Conservation (phyloP, 2,113 vertebrate species). For the Calidris pygmaea region DNA sequence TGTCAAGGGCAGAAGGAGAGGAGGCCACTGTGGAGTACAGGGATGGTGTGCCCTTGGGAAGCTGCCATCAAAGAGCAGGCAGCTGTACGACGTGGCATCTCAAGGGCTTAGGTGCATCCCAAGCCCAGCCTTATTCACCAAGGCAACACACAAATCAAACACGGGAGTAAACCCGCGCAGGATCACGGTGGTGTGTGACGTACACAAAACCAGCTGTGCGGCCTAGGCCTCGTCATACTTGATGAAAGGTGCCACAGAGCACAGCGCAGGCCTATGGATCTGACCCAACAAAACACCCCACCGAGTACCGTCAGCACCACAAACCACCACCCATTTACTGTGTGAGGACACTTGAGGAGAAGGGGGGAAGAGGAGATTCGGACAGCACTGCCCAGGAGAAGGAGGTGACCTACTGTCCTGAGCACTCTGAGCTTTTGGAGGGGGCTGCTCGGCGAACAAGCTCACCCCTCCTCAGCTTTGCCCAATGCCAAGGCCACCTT, state of each 20-base stretch:
- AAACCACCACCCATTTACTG: neutral
- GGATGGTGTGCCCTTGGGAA: rapidly evolving
- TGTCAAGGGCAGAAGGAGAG: neutral
- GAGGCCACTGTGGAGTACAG: neutral
- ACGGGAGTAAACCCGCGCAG: neutral
- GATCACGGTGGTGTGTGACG: rapidly evolving
- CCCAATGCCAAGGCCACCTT: rapidly evolving
- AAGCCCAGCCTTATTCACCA: neutral
- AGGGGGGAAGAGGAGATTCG: rapidly evolving
- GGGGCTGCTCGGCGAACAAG: neutral
- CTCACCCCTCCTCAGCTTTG: neutral
- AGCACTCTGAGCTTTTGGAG: neutral
- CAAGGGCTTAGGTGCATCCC: neutral
- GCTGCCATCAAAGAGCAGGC: neutral
- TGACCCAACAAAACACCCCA: neutral
- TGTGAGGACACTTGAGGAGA: neutral
- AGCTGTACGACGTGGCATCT: neutral
- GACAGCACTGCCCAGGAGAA: neutral
- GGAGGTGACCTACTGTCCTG: neutral
- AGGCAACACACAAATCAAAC: neutral
- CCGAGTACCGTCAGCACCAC: rapidly evolving
- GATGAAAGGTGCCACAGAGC: neutral
- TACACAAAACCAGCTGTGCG: neutral
- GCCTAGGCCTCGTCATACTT: neutral
- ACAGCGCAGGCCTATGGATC: rapidly evolving